Base-by-base conservation (phyloP, 1,140 invertebrate genomes). In the Temnothorax curvispinosus region DNA sequence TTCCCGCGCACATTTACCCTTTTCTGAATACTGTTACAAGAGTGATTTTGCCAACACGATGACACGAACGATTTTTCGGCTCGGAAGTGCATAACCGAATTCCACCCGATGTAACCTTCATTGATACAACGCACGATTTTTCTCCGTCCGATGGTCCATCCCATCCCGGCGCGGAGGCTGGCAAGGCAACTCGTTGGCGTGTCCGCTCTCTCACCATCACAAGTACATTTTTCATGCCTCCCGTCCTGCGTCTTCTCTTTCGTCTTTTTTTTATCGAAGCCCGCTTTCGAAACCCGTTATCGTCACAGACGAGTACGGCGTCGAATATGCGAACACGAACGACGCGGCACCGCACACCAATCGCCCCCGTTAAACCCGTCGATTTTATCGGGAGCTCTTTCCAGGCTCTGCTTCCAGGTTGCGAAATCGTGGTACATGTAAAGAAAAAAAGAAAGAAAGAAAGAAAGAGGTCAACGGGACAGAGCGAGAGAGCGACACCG, bases 141-240 rank as follows among this genome's bases (percentile, higher is more conserved):
- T n/a, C 47, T 76, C 64, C 44, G 18, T 13, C 50, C 50, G 44
- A 65, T 21, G 60, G 64, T 52, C 27, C 62, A 78, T 52, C 44
- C 32, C 21, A 38, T 72, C 27, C 27, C 18, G 38, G 50, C 47
- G 44, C 27, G 62, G 56, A 38, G 50, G 15, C 41, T 74, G 60
- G 47, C 62, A 35, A 65, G 35, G 32, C 64, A 67, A 13, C 38
- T n/a, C 38, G 77, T 67, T 78, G 56, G 52, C 65, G 65, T 47
- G 67, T 80, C 21, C 67, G 18, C 54, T 27, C 21, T 76, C 13
- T 60, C 67, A 13, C 18, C 72, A 50, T 50, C n/a, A 88, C 88
- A 91, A 91, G 85, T 87, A 86, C 89, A 92, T 92, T 92, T 92
- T 92, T 92, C 82, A 92, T 85, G 78, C 77, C 65, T 65, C 56